A percentile compares a stretch with the other conserved stretches of the same genome.
phyloP scores from a whole-genome alignment of 2,113 vertebrate genomes.

The Chaetodon trifascialis region DNA sequence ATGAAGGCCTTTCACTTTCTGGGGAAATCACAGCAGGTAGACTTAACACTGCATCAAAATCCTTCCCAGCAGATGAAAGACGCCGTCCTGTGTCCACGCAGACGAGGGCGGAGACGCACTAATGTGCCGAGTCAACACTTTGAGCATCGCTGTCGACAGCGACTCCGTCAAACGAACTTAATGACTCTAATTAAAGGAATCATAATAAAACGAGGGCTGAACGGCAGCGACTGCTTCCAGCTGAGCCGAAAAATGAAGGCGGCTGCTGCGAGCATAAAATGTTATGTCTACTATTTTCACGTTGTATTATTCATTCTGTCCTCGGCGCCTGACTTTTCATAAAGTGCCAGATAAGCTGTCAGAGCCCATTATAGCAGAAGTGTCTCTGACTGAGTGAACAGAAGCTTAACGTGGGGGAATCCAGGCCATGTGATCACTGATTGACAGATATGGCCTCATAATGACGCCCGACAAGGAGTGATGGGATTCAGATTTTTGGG shows the following conservation, averaged over 20 bases:
- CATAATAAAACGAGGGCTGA: constrained; percentile 55
- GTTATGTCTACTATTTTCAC: constrained; percentile 52
- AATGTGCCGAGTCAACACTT: constrained; percentile 41
- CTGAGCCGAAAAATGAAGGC: constrained; percentile 49
- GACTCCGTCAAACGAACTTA: constrained; percentile 41
- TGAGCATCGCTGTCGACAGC: constrained; percentile 27
- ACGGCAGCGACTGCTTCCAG: constrained; percentile 51
- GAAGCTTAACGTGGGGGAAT: constrained; percentile 58
- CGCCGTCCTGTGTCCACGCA: constrained; percentile 16
- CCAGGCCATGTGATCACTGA: constrained; percentile 62
- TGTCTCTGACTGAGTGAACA: constrained; percentile 56
- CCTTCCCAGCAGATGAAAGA: constrained; percentile 22
- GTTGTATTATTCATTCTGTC: constrained; percentile 66
- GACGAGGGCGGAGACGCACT: constrained; percentile 29
- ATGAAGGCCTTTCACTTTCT: constrained; percentile 60
- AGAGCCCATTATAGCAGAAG: constrained; percentile 66
- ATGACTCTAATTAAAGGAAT: constrained; percentile 70
- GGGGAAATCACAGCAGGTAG: constrained; percentile 44
- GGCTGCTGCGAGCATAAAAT: constrained; percentile 54
- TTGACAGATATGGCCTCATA: constrained; percentile 51
- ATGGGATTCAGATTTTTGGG: constrained; percentile 46
- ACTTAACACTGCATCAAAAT: constrained; percentile 50
- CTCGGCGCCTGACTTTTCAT: constrained; percentile 50
- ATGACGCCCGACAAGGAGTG: constrained; percentile 33
- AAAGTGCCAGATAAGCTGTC: constrained; percentile 71